These are phyloP conservation scores for Dreissena rostriformis DNA, from an alignment of 1,140 invertebrate genomes.

Conservation along the genomic window DNA sequence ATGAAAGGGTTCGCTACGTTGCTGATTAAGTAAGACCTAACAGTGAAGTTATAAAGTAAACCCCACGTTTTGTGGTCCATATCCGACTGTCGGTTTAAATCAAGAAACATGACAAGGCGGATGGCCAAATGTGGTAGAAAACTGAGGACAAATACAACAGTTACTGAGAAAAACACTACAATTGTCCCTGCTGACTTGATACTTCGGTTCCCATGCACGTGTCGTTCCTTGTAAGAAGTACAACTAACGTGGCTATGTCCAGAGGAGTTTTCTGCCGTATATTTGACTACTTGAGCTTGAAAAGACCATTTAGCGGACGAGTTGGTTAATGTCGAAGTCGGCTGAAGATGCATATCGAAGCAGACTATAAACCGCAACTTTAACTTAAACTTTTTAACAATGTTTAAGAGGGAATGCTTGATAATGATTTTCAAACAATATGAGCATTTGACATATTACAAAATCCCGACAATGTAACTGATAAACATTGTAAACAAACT, in stretches of 20 bases:
- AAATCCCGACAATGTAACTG: too few relatives aligned
- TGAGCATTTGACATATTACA: too few relatives aligned
- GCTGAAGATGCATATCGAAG: too few relatives aligned
- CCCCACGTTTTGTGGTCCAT: constrained; percentile 32
- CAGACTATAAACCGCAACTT: too few relatives aligned
- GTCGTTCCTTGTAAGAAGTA: neutral
- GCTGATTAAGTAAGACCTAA: constrained; percentile 74
- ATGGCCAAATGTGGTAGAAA: constrained; percentile 74
- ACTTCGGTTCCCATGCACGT: constrained; percentile 23
- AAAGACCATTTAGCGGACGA: neutral
- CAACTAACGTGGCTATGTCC: neutral
- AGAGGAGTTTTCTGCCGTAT: neutral
- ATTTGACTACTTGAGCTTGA: too few relatives aligned
- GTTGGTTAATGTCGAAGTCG: too few relatives aligned
- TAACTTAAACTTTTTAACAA: too few relatives aligned
- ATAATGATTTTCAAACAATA: too few relatives aligned
- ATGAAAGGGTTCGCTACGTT: constrained; percentile 73
- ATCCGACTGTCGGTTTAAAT: constrained; percentile 56
- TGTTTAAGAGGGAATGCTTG: too few relatives aligned
- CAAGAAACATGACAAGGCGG: constrained; percentile 62
- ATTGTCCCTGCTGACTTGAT: constrained; percentile 63
- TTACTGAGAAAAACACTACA: constrained; percentile 73
- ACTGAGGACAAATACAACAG: constrained; percentile 72
- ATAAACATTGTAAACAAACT: too few relatives aligned
- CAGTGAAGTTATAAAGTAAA: constrained; percentile 72